phyloP scores from a whole-genome alignment of 1,140 invertebrate species.

The Platyscapa corneri region DNA sequence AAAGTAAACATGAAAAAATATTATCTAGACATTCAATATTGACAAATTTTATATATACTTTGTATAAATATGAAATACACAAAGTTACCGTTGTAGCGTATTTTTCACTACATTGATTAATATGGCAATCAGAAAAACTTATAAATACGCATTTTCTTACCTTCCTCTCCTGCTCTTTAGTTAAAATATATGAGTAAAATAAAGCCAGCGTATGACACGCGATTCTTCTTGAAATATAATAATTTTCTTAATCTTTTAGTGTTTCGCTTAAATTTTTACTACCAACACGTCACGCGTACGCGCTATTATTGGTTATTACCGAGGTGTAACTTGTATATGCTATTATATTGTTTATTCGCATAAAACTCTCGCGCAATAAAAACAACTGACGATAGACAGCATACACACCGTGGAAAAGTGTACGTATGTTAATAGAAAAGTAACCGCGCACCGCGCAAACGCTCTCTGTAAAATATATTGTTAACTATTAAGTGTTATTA shows the following conservation, averaged over 20 bases:
- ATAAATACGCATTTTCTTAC: background rate
- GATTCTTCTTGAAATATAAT: background rate
- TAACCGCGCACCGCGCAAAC: background rate
- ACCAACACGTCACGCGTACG: background rate
- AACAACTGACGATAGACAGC: conserved; percentile 15
- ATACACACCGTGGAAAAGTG: background rate
- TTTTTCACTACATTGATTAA: too few relatives aligned
- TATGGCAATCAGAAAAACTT: too few relatives aligned
- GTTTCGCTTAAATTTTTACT: background rate
- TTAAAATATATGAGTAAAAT: conserved; percentile 21
- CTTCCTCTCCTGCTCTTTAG: background rate
- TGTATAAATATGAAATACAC: too few relatives aligned
- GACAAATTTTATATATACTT: too few relatives aligned
- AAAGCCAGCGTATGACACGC: background rate
- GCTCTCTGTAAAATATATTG: background rate
- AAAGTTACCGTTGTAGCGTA: too few relatives aligned
- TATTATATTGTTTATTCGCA: background rate
- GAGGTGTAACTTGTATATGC: background rate
- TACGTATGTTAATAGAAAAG: background rate
- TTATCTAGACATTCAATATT: too few relatives aligned
- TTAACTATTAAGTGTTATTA: background rate
- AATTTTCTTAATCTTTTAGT: background rate
- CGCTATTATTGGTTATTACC: background rate
- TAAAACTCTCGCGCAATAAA: conserved; percentile 9
- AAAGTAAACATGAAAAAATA: background rate